Base-by-base conservation (phyloP, 2,113 vertebrate species). In the Saccopteryx leptura region DNA sequence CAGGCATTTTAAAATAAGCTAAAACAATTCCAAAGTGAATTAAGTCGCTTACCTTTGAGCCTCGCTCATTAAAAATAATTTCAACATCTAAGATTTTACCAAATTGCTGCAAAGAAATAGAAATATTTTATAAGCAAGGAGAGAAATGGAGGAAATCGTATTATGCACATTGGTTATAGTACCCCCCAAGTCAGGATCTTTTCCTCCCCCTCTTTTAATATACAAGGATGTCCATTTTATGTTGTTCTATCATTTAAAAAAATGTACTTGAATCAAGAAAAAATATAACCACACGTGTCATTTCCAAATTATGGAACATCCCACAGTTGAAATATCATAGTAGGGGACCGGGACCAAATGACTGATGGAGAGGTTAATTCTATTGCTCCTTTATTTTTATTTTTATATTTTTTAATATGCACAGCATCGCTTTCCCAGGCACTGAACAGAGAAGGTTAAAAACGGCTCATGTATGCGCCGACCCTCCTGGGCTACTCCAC, bases 11-110 rank as follows among this genome's bases (percentile, higher is more conserved):
- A 91, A 94, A 79, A 63, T 46, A 94, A 97, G 75, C 83, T 24
- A 79, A 79, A 96, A 95, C 87, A 74, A 58, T 96, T 95, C 97
- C 94, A 50, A 95, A 74, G 88, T 97, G 97, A 97, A 98, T 97
- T 96, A 94, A 96, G 97, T 83, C 94, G 98, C 99, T 98, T 99
- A 99, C 99, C 99, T 99, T 99, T 90, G 99, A 99, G 98, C 99
- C 99, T 97, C 99, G 98, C 98, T 99, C 99, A 99, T 99, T 99
- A 99, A 99, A 99, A 99, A 99, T 99, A 98, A 99, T 99, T 99
- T 99, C 99, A 99, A 99, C 99, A 99, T 99, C 99, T 99, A 99
- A 99, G 98, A 99, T 99, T 99, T 99, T 99, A 99, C 99, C 99
- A 99, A 99, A 99, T 99, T 99, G 99, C 99, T 99, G 99, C 88